Conservation (phyloP, 1,140 invertebrate species). For the Drosophila leontia region DNA sequence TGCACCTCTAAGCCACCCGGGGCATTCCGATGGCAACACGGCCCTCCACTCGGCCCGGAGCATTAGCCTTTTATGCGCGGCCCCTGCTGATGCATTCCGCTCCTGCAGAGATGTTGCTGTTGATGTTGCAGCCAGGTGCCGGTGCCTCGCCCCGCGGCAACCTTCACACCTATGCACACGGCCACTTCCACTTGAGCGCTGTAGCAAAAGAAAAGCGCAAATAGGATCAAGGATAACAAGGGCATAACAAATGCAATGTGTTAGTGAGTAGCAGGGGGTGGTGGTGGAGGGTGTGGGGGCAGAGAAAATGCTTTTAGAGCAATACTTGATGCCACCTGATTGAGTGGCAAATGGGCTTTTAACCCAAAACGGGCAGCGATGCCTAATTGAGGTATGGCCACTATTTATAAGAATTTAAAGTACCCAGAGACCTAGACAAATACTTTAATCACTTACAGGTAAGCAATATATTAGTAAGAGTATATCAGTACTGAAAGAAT, state of each 20-base stretch:
- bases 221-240: constrained; percentile 72
- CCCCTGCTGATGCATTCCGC: constrained; percentile 24
- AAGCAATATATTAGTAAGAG: neutral
- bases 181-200: constrained; percentile 52
- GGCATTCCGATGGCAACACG: constrained; percentile 8
- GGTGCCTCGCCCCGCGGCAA: constrained; percentile 42
- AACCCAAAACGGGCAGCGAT: constrained; percentile 17
- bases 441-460: neutral
- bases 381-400: constrained; percentile 26
- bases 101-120: constrained; percentile 22
- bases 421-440: neutral
- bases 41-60: constrained; percentile 33
- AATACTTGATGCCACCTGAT: constrained; percentile 44
- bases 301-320: constrained; percentile 51
- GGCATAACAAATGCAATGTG: constrained; percentile 20
- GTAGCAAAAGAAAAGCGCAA: constrained; percentile 45
- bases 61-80: constrained; percentile 55
- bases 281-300: neutral
- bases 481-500: neutral
- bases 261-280: neutral
- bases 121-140: constrained; percentile 19
- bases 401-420: too few relatives aligned
- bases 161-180: constrained; percentile 58
- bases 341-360: constrained; percentile 62
- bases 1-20: constrained; percentile 40